Conservation (phyloP, 2,888 invertebrate genomes). For the Brachypterus glaber region DNA sequence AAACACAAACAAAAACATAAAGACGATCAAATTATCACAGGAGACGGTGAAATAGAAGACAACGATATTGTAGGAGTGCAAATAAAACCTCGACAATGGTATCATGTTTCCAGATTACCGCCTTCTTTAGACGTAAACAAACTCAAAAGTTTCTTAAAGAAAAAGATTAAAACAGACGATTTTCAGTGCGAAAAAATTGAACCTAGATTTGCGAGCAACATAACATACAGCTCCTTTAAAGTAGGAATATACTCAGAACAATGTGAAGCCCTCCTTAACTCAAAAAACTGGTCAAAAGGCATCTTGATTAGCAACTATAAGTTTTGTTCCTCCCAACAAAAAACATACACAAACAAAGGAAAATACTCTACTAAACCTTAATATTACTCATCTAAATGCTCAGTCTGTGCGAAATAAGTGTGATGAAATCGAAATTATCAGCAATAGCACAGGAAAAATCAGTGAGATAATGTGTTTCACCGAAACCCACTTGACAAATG, state of each 20-base stretch:
- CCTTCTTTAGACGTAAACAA: not conserved
- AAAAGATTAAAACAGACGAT: not conserved
- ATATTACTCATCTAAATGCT: not conserved
- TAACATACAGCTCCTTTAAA: not conserved
- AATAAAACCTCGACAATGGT: not conserved
- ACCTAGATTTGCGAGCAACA: not conserved
- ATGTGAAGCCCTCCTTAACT: not conserved
- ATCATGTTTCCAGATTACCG: not conserved
- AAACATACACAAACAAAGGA: not conserved
- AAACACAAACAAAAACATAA: not conserved
- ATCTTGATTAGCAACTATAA: not conserved
- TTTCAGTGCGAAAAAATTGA: not conserved
- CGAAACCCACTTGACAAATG: not conserved
- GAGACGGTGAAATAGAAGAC: not conserved
- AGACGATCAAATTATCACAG: not conserved
- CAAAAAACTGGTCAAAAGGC: not conserved
- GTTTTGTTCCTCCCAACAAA: not conserved
- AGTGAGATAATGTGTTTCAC: not conserved
- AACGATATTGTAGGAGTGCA: not conserved
- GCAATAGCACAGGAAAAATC: not conserved
- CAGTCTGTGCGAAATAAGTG: not conserved
- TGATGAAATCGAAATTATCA: not conserved
- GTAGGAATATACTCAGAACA: not conserved
- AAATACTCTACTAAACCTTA: not conserved
- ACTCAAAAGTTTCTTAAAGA: not conserved